Evolutionary conservation across 2,888 invertebrate species (phyloP), one percentile per base, ranked within the genome.

Genomic region (Apamea epomidion): DNA sequence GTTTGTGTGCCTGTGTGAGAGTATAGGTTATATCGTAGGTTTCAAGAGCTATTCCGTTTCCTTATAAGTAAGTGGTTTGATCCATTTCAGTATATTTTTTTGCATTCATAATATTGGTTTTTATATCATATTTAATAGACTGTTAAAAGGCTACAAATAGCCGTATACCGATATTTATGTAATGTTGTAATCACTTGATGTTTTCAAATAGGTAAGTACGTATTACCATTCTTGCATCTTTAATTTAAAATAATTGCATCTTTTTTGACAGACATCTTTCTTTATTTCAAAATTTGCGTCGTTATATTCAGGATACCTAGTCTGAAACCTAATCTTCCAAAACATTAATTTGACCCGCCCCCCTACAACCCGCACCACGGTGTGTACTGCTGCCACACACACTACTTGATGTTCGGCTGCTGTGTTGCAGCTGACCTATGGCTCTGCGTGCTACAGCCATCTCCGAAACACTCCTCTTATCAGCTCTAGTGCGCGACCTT

Each of bases 391-490:
- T 6, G 21, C 18, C 64, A 42, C 32, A 51, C 32, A 21, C 37
- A 10, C n/a, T 8, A 32, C 0, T 21, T 3, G 4, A 32, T 12
- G 37, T 7, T 54, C 6, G 25, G 51, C 79, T 16, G 37, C 32
- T 29, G n/a, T 29, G 54, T 29, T 51, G 65, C 32, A 48, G 29
- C 37, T 37, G 32, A 62, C 58, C 21, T 60, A 16, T 67, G 32
- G 51, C 67, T 67, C 48, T 32, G 58, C 58, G n/a, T 48, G 29
- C 21, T n/a, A 25, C 48, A 42, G 29, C 51, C 51, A 51, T 58
- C 76, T 76, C 70, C 70, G 29, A 76, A 82, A 65, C 51, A 67
- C n/a, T 76, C 48, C 8, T 45, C 2, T 58, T 82, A 81, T 77
- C 82, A 37, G 42, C 16, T 65, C 7, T 37, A 54, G 7, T 0